A percentile compares a stretch with the other conserved stretches of the same genome.
Evolutionary conservation across 2,888 invertebrate genomes (phyloP).

Genomic region (Synanthedon vespiformis): DNA sequence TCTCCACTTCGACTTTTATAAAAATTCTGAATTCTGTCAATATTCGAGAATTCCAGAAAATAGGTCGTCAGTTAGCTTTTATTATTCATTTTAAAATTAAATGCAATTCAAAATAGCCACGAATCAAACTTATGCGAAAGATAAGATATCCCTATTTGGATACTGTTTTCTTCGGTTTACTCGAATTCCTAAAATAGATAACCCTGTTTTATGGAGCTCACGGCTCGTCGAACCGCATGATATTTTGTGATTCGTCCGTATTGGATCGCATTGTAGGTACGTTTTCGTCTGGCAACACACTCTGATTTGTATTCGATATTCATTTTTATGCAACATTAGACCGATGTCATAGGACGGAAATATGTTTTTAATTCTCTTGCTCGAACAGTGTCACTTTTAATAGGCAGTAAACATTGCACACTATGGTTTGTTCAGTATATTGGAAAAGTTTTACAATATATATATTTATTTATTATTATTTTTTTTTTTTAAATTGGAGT

Average conservation of each 20-base stretch:
- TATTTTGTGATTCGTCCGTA: conserved; percentile 16
- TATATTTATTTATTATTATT: too few species aligned
- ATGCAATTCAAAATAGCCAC: neutral
- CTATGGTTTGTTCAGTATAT: too few species aligned
- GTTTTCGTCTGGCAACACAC: conserved; percentile 12
- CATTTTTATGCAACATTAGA: conserved; percentile 14
- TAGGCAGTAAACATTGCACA: too few species aligned
- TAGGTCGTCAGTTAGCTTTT: neutral
- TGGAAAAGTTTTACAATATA: too few species aligned
- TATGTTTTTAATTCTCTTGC: conserved; percentile 2
- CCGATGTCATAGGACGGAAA: conserved; percentile 6
- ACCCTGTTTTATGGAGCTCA: conserved; percentile 13
- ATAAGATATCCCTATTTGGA: too few species aligned
- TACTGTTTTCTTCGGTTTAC: conserved; percentile 5
- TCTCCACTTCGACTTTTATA: too few species aligned
- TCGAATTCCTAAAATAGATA: conserved; percentile 9
- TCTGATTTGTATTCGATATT: conserved; percentile 17
- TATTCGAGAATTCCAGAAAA: neutral
- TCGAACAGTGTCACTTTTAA: too few species aligned
- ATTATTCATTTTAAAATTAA: neutral
- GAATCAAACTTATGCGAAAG: too few species aligned
- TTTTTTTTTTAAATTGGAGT: too few species aligned
- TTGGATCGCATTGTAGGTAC: conserved; percentile 19
- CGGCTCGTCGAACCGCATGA: conserved; percentile 9
- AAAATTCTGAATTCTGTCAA: neutral